Evolutionary conservation across 2,888 invertebrate species (phyloP).

Genomic region (Eupelmus urozonus): DNA sequence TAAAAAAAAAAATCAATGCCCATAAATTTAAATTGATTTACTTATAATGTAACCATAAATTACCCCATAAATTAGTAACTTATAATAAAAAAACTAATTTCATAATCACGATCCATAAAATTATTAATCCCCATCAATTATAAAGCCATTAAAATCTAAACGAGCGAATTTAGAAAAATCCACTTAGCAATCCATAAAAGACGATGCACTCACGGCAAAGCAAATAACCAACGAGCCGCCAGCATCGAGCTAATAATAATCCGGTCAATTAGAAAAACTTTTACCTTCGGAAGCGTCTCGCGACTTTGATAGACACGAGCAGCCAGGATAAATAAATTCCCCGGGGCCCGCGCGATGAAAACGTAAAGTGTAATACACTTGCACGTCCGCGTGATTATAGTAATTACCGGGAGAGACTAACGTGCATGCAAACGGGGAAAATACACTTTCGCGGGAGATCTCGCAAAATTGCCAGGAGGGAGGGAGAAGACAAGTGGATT

Average conservation of each 20-base stretch:
- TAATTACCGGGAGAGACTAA: background rate
- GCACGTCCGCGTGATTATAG: constrained; percentile 9
- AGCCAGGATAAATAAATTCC: constrained; percentile 22
- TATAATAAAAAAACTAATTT: too few species aligned
- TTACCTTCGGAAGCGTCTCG: constrained; percentile 3
- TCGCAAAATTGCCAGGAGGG: background rate
- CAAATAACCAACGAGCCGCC: background rate
- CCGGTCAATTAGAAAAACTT: constrained; percentile 26
- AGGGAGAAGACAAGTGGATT: background rate
- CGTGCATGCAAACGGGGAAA: constrained; percentile 5
- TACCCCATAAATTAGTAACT: too few species aligned
- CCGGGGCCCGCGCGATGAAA: constrained; percentile 11
- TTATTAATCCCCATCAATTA: background rate
- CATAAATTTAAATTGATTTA: too few species aligned
- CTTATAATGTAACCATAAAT: too few species aligned
- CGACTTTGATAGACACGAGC: background rate
- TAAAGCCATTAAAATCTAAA: background rate
- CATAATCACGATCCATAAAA: too few species aligned
- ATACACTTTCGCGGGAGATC: background rate
- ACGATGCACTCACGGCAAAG: background rate
- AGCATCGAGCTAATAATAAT: too few species aligned
- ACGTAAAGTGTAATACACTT: constrained; percentile 18
- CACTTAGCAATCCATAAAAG: background rate
- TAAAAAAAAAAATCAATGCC: too few species aligned
- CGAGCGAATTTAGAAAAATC: background rate